Percentiles rank a stretch among this genome's conserved stretches.
These are phyloP conservation scores for Dromas ardeola DNA, from an alignment of 2,113 vertebrate genomes.

Conservation along the genomic window DNA sequence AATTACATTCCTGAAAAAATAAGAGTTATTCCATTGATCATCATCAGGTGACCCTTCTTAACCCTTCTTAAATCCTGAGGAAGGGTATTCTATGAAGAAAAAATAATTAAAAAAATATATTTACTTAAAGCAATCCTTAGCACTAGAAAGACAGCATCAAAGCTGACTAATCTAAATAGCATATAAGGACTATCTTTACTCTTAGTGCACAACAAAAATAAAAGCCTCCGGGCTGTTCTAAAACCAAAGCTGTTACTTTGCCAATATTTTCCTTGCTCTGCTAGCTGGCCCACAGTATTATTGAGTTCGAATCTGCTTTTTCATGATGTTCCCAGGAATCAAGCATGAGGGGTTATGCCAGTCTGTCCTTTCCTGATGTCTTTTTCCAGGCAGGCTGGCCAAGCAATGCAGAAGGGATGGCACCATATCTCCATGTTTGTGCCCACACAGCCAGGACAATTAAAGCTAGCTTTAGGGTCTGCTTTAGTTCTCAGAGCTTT, in stretches of 20 bases:
- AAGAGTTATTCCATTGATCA: neutral
- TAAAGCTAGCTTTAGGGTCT: neutral
- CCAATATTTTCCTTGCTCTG: conserved; percentile 18
- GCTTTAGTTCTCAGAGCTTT: neutral
- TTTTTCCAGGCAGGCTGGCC: conserved; percentile 34
- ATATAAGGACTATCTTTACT: neutral
- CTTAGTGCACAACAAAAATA: neutral
- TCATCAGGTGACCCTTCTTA: neutral
- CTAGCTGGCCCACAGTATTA: neutral
- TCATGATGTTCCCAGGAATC: neutral
- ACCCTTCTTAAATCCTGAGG: neutral
- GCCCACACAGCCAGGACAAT: neutral
- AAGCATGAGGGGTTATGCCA: neutral
- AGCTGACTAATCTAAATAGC: neutral
- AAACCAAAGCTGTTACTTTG: conserved; percentile 17
- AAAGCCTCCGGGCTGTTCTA: neutral
- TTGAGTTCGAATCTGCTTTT: neutral
- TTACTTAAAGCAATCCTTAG: neutral
- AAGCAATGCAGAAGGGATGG: conserved; percentile 10
- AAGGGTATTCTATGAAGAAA: neutral
- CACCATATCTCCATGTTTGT: neutral
- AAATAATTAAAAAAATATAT: neutral
- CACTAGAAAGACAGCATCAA: neutral
- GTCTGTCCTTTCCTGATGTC: neutral
- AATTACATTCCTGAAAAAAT: neutral